Conservation (phyloP, 2,888 invertebrate species). For the Dynastes maya region DNA sequence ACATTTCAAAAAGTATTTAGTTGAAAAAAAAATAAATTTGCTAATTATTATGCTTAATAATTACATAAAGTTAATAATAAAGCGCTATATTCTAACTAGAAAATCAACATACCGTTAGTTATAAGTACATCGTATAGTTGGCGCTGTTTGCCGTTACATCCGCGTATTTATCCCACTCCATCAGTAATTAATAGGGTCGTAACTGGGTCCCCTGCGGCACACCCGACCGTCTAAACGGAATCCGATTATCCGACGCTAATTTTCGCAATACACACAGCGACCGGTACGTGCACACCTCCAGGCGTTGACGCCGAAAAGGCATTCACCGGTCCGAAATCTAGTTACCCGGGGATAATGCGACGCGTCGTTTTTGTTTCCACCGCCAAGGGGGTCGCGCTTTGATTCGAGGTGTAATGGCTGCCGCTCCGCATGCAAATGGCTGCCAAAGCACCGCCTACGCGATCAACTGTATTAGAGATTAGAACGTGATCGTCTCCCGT, state of each 20-base stretch:
- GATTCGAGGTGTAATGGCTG: conserved; percentile 68
- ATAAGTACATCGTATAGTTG: neutral
- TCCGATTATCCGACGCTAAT: conserved; percentile 28
- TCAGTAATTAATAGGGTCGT: conserved; percentile 19
- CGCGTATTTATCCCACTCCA: neutral
- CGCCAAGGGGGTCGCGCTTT: conserved; percentile 62
- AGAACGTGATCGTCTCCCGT: conserved; percentile 52
- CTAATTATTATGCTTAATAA: too few species aligned
- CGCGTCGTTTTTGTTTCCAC: conserved; percentile 60
- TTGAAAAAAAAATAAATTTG: too few species aligned
- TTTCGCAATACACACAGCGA: conserved; percentile 28
- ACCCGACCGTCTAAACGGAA: conserved; percentile 6
- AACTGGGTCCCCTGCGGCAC: conserved; percentile 28
- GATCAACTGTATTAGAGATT: conserved; percentile 52
- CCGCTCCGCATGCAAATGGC: conserved; percentile 68
- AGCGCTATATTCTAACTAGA: too few species aligned
- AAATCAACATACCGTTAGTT: conserved; percentile 17
- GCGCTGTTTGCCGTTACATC: neutral
- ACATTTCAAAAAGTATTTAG: too few species aligned
- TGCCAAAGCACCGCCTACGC: conserved; percentile 62
- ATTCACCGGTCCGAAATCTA: conserved; percentile 66
- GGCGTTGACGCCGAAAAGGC: conserved; percentile 62
- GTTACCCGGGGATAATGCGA: conserved; percentile 63
- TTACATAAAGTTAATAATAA: too few species aligned
- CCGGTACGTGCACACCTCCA: neutral